Percentiles rank a stretch among this genome's conserved stretches.
Evolutionary conservation across 1,140 invertebrate genomes (phyloP).

Genomic region (Zaprionus lachaisei): DNA sequence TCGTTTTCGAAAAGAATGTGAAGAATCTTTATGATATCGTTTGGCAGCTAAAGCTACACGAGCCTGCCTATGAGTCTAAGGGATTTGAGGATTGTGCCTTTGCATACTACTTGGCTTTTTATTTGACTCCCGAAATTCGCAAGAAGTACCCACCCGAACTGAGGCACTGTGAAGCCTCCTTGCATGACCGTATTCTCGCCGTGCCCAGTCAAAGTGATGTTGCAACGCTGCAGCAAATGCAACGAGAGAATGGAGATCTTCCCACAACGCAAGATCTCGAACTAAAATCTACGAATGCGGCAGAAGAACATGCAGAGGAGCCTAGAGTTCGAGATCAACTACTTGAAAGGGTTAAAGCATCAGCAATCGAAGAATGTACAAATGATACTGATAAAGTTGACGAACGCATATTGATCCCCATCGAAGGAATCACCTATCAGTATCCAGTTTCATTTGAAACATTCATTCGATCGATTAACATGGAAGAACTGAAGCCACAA

Average conservation of each 20-base stretch:
- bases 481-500: constrained; percentile 17
- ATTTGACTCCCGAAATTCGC: constrained; percentile 52
- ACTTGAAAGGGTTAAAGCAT: neutral
- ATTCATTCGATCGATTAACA: constrained; percentile 26
- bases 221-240: constrained; percentile 3
- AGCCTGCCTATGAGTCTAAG: constrained; percentile 16
- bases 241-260: neutral
- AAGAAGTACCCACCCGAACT: constrained; percentile 30
- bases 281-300: neutral
- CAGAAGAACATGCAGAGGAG: neutral
- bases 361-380: neutral
- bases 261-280: neutral
- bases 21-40: constrained; percentile 48
- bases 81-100: constrained; percentile 44
- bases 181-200: constrained; percentile 28
- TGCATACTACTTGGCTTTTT: constrained; percentile 52
- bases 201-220: constrained; percentile 11
- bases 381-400: neutral
- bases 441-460: constrained; percentile 19
- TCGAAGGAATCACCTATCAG: constrained; percentile 10
- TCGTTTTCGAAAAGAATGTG: constrained; percentile 35
- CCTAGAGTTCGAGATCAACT: constrained; percentile 21
- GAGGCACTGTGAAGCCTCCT: neutral
- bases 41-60: constrained; percentile 26
- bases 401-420: neutral